Conservation (phyloP, 2,888 invertebrate species). For the Microdon myrmicae region DNA sequence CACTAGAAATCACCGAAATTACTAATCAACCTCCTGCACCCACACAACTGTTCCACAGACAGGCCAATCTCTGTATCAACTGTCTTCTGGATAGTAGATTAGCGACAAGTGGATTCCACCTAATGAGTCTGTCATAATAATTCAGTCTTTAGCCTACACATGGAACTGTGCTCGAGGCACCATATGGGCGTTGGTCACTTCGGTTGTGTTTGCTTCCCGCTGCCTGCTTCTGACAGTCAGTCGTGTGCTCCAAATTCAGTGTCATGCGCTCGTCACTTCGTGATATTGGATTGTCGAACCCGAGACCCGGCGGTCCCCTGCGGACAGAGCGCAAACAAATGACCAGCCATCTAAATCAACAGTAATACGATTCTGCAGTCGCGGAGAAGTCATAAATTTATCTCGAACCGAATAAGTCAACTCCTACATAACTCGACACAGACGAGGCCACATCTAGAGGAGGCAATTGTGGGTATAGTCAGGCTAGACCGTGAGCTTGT, state of each 20-base stretch:
- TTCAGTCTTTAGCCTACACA: conserved; percentile 50
- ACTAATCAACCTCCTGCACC: conserved; percentile 47
- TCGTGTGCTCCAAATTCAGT: conserved; percentile 31
- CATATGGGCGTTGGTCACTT: conserved; percentile 41
- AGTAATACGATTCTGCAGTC: conserved; percentile 26
- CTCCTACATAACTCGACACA: conserved; percentile 39
- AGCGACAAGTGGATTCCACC: conserved; percentile 51
- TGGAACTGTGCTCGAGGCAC: conserved; percentile 18
- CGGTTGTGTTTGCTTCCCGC: conserved; percentile 14
- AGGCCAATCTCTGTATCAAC: conserved; percentile 13
- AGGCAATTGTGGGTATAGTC: not conserved
- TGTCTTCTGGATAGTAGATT: not conserved
- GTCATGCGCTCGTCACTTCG: conserved; percentile 46
- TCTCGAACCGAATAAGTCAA: conserved; percentile 48
- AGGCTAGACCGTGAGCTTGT: conserved; percentile 36
- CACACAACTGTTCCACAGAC: conserved; percentile 28
- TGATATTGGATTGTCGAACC: conserved; percentile 50
- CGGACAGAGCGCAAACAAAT: conserved; percentile 29
- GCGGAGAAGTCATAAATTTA: conserved; percentile 48
- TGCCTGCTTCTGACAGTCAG: not conserved
- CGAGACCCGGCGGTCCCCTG: conserved; percentile 17
- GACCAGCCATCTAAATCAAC: conserved; percentile 37
- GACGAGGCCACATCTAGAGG: not conserved
- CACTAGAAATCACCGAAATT: conserved; percentile 39
- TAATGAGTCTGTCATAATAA: conserved; percentile 53